These are phyloP conservation scores for Drosophila prolongata DNA, from an alignment of 2,888 invertebrate genomes.

Conservation along the genomic window DNA sequence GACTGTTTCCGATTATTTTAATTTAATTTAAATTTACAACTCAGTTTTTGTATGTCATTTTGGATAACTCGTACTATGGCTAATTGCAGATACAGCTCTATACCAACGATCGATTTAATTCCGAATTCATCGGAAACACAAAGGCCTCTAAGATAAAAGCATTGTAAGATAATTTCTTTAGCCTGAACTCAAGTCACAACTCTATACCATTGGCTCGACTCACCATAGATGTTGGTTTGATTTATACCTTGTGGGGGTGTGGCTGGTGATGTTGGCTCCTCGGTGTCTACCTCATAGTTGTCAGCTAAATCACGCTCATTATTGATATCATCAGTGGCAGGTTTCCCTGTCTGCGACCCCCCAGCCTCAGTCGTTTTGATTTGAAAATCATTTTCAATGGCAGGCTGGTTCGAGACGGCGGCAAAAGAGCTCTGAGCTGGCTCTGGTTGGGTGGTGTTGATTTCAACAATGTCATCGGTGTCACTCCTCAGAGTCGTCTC, in stretches of 20 bases:
- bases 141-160: neutral
- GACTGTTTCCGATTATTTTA: too few relatives aligned
- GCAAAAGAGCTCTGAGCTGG: conserved; percentile 11
- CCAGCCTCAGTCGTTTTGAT: conserved; percentile 56
- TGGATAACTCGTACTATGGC: too few relatives aligned
- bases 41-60: too few relatives aligned
- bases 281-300: conserved; percentile 66
- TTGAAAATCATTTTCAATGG: conserved; percentile 80
- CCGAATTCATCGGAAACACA: neutral
- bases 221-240: conserved; percentile 63
- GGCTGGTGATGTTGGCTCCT: conserved; percentile 22
- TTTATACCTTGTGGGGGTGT: conserved; percentile 46
- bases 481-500: conserved; percentile 54
- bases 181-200: conserved; percentile 14
- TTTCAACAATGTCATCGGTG: conserved; percentile 71
- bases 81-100: too few relatives aligned
- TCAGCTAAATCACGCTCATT: conserved; percentile 81
- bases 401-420: conserved; percentile 40
- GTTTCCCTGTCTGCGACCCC: conserved; percentile 32
- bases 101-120: neutral
- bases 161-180: conserved; percentile 5
- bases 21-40: too few relatives aligned
- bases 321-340: conserved; percentile 73
- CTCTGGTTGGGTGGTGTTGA: conserved; percentile 58
- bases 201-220: conserved; percentile 10